phyloP scores from a whole-genome alignment of 53 echinoderm and acorn worm genomes.

The Zoroaster sp. region DNA sequence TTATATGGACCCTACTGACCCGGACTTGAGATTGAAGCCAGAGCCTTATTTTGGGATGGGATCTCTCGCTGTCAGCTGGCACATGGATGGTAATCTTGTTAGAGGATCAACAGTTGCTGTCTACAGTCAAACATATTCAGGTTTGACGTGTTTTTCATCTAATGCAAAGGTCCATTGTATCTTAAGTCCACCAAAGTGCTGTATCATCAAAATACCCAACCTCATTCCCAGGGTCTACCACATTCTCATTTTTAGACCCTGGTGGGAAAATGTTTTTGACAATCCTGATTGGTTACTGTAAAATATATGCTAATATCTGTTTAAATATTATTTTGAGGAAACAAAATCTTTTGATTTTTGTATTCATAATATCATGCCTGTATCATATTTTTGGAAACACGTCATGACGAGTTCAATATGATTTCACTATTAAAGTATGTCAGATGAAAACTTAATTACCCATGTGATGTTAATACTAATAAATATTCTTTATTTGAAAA shows the following conservation, averaged over 20 bases:
- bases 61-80: slow-evolving; percentile 71
- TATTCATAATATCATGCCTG: no score
- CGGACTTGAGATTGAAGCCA: slow-evolving; percentile 45
- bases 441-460: no score
- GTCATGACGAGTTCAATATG: no score
- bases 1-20: slow-evolving; percentile 70
- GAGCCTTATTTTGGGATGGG: slow-evolving; percentile 80
- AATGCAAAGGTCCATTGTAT: not conserved
- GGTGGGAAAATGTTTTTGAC: not conserved
- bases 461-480: no score
- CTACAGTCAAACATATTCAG: slow-evolving; percentile 65
- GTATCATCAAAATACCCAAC: no score
- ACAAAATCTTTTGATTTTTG: no score
- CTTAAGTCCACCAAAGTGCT: not conserved
- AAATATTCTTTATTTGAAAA: not conserved
- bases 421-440: no score
- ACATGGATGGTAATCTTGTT: slow-evolving; percentile 64
- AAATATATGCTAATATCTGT: no score
- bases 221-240: no score
- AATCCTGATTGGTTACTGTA: no score
- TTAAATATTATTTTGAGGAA: no score
- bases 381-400: no score
- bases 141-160: not conserved
- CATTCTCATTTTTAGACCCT: not conserved
- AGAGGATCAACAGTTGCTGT: slow-evolving; percentile 74